Conservation (phyloP, 2,888 invertebrate species). For the Sinelater perroti region DNA sequence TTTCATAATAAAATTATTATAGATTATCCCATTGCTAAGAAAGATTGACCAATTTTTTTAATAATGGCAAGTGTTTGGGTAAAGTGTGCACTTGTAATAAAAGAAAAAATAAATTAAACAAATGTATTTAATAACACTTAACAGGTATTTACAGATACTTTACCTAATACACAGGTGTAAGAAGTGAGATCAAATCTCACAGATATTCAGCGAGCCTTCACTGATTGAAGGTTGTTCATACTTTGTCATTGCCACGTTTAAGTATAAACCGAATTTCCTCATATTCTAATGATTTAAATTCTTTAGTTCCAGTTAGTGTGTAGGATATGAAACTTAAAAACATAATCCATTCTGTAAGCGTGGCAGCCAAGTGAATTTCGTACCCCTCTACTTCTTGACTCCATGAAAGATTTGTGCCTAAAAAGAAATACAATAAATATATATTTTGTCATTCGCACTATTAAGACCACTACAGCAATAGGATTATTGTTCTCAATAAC, state of each 20-base stretch:
- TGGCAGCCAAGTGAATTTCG: conserved; percentile 24
- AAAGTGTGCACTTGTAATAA: no score
- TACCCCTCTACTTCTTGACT: conserved; percentile 35
- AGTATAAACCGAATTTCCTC: conserved; percentile 16
- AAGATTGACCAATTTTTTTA: no score
- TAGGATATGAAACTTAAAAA: conserved; percentile 28
- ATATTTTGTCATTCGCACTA: neutral
- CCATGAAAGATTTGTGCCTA: no score
- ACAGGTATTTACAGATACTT: neutral
- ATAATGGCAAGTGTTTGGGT: no score
- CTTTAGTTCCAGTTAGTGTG: conserved; percentile 28
- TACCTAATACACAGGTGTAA: no score
- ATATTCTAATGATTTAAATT: conserved; percentile 36
- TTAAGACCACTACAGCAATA: no score
- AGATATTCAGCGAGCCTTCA: no score
- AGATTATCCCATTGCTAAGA: no score
- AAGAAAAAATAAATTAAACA: no score
- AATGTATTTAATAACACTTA: neutral
- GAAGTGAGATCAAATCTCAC: no score
- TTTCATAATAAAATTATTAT: no score
- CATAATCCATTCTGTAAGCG: conserved; percentile 39
- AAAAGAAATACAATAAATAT: neutral
- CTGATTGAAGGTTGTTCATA: neutral
- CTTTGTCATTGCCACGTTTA: neutral
- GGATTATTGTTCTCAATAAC: no score